Evolutionary conservation across 2,797 vertebrate genomes (phyloP), one percentile per base, ranked within the genome.

Genomic region (Microtus agrestis): DNA sequence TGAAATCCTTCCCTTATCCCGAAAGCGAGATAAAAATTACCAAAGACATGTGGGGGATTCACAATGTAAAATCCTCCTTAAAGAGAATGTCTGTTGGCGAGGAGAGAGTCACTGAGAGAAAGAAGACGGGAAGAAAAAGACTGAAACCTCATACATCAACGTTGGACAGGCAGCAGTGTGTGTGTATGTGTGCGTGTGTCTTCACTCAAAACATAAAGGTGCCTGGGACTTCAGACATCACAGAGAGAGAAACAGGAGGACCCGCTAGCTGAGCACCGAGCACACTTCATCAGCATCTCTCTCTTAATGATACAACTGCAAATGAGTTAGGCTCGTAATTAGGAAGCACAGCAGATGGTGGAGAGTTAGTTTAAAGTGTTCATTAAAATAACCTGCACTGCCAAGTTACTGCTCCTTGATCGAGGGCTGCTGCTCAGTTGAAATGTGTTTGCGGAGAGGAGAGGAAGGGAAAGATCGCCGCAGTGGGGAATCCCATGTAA

Each of bases 301-400:
- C 96, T 98, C 98, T 98, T 98, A 98, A 98, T 97, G 97, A 97
- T 97, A 94, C 96, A 96, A 96, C 89, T 94, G 96, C 96, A 97
- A 96, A 97, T 85, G 94, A 96, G 94, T 54, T 79, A 95, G 91
- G 96, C 97, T 98, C 97, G 96, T 97, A 98, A 98, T 98, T 98
- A 98, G 97, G 98, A 97, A 96, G 84, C 63, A 96, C 97, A 98
- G 91, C 98, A 98, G 98, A 98, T 98, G 98, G 98, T 37, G 91
- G 96, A 97, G 95, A 96, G 97, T 98, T 98, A 93, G 91, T 97
- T 98, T 98, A 98, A 98, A 98, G 93, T 97, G 97, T 97, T 98
- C 98, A 97, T 98, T 98, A 98, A 98, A 98, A 98, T 96, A 98
- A 96, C 93, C 97, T 94, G 37, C 81, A 76, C 89, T 96, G 96